These are phyloP conservation scores for Hymenochirus boettgeri DNA, from an alignment of 2,113 vertebrate genomes.

Conservation along the genomic window DNA sequence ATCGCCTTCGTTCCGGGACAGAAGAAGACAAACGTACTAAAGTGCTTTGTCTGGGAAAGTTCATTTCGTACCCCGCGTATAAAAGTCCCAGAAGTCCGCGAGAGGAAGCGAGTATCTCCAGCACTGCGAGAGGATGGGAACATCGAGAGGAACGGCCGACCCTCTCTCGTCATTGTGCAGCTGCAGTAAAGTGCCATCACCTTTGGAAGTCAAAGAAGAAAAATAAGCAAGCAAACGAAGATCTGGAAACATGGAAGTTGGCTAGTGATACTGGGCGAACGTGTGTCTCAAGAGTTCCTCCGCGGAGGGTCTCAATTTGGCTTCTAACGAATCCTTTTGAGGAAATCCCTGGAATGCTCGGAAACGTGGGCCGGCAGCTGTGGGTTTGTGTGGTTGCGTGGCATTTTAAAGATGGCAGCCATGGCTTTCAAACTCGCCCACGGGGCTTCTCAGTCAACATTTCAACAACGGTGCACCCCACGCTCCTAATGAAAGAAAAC, in stretches of 20 bases:
- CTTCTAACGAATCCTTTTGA: slow-evolving; percentile 93
- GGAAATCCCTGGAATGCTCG: slow-evolving; percentile 92
- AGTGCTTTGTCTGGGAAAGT: slow-evolving; percentile 74
- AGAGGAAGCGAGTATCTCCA: slow-evolving; percentile 51
- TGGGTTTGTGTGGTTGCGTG: slow-evolving; percentile 95
- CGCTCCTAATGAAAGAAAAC: slow-evolving; percentile 72
- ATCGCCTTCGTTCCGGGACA: background rate
- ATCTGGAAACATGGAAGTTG: slow-evolving; percentile 59
- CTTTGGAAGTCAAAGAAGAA: slow-evolving; percentile 63
- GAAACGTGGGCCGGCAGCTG: slow-evolving; percentile 88
- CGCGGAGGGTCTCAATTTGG: slow-evolving; percentile 86
- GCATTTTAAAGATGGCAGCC: slow-evolving; percentile 99
- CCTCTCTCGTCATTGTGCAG: slow-evolving; percentile 66
- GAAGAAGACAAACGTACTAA: slow-evolving; percentile 74
- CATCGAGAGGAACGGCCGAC: slow-evolving; percentile 65
- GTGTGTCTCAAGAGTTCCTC: slow-evolving; percentile 93
- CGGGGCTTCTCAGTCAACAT: slow-evolving; percentile 96
- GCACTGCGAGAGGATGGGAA: slow-evolving; percentile 55
- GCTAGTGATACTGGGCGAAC: slow-evolving; percentile 89
- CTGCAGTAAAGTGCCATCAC: slow-evolving; percentile 69
- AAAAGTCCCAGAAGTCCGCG: slow-evolving; percentile 59
- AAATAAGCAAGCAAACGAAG: slow-evolving; percentile 51
- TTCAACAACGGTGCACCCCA: slow-evolving; percentile 96
- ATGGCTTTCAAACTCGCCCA: slow-evolving; percentile 98
- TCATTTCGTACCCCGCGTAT: slow-evolving; percentile 73